Conservation (phyloP, 2,888 invertebrate species). For the Amiota minor region DNA sequence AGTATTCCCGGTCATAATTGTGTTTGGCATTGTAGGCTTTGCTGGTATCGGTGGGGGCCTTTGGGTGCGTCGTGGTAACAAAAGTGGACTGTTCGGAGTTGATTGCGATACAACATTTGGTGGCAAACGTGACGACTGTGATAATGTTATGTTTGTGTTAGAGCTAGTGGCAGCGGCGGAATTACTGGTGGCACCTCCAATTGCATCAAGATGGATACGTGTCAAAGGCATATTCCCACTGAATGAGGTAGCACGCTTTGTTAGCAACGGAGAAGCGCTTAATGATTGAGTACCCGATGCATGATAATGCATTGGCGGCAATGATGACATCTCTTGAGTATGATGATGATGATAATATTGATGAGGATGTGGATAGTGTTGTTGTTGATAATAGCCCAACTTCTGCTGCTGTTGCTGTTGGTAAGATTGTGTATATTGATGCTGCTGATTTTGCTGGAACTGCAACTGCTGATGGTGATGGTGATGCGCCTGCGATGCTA, state of each 20-base stretch:
- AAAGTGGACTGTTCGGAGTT: slow-evolving; percentile 83
- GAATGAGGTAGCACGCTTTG: slow-evolving; percentile 70
- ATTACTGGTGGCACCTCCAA: not conserved
- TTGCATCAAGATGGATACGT: slow-evolving; percentile 51
- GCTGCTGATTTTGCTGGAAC: slow-evolving; percentile 35
- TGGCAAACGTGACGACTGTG: slow-evolving; percentile 22
- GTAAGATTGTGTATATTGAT: slow-evolving; percentile 48
- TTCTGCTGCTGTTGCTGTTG: slow-evolving; percentile 46
- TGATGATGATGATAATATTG: slow-evolving; percentile 35
- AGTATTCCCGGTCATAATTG: slow-evolving; percentile 8
- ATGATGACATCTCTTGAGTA: slow-evolving; percentile 43
- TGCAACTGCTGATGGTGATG: slow-evolving; percentile 52
- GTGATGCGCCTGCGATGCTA: slow-evolving; percentile 59
- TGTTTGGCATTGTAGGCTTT: slow-evolving; percentile 50
- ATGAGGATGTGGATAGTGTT: slow-evolving; percentile 50
- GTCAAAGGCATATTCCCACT: slow-evolving; percentile 69
- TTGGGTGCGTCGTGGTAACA: slow-evolving; percentile 78
- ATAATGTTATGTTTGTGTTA: slow-evolving; percentile 34
- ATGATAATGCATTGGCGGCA: slow-evolving; percentile 44
- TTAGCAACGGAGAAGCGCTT: slow-evolving; percentile 68
- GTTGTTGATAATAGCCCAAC: slow-evolving; percentile 49
- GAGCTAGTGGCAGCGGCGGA: not conserved
- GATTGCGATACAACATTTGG: slow-evolving; percentile 73
- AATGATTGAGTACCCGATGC: slow-evolving; percentile 62
- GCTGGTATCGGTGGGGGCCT: slow-evolving; percentile 72